Evolutionary conservation across 2,888 invertebrate species (phyloP).

Genomic region (Romanomermis culicivorax): DNA sequence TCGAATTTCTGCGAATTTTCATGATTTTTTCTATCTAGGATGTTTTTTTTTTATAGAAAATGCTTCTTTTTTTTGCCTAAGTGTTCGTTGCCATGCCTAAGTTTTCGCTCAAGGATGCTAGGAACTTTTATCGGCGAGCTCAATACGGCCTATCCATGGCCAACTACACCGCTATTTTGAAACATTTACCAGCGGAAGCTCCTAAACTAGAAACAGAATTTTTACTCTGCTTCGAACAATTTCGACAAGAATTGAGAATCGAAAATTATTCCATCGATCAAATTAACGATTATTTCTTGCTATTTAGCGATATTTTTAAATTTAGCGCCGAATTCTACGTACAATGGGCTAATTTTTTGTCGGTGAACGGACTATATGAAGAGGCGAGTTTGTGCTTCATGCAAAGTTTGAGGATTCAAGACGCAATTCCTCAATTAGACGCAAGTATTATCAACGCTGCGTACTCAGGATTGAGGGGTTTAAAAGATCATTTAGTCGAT

Average conservation of each 20-base stretch:
- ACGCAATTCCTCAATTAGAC: neutral
- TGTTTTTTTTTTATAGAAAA: too few species aligned
- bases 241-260: too few species aligned
- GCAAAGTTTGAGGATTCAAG: neutral
- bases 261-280: too few species aligned
- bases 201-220: neutral
- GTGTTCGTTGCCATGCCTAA: neutral
- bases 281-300: neutral
- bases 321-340: neutral
- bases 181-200: neutral
- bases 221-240: neutral
- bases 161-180: conserved; percentile 4
- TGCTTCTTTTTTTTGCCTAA: too few species aligned
- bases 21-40: too few species aligned
- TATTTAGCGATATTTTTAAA: neutral
- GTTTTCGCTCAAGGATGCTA: conserved; percentile 2
- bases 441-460: too few species aligned
- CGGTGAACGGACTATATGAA: neutral
- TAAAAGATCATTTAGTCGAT: conserved; percentile 37
- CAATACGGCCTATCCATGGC: neutral
- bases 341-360: conserved; percentile 2
- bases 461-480: neutral
- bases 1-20: too few species aligned
- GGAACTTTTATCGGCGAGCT: neutral
- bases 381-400: conserved; percentile 3